Evolutionary conservation across 2,113 vertebrate species (phyloP).

Genomic region (Forbesichthys papilliferus): DNA sequence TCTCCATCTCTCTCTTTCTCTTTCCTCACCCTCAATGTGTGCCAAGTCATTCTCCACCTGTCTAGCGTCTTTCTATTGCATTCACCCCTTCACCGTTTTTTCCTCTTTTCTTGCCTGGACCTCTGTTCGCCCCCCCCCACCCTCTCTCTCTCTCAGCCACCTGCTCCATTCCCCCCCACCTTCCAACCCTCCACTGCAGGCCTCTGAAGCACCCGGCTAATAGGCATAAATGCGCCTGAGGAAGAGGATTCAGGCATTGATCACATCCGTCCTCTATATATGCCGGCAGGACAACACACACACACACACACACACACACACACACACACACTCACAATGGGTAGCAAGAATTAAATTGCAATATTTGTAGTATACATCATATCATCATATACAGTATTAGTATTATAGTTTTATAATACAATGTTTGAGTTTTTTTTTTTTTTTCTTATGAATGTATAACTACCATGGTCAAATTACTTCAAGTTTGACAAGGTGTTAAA

Average conservation of each 20-base stretch:
- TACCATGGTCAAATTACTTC: too few species aligned
- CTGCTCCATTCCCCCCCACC: slow-evolving; percentile 5
- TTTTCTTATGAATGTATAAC: too few species aligned
- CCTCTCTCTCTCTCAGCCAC: slow-evolving; percentile 26
- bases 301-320: too few species aligned
- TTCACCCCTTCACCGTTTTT: slow-evolving; percentile 11
- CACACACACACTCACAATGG: too few species aligned
- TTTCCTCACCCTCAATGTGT: slow-evolving; percentile 12
- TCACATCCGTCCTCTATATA: slow-evolving; percentile 53
- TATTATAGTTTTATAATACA: too few species aligned
- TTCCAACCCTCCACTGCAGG: slow-evolving; percentile 31
- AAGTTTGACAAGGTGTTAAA: too few species aligned
- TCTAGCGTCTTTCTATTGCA: slow-evolving; percentile 40
- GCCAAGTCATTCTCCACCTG: neutral
- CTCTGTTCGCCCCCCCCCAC: neutral
- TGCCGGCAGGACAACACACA: neutral
- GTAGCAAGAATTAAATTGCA: too few species aligned
- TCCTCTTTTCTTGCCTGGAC: neutral
- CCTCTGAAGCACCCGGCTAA: slow-evolving; percentile 43
- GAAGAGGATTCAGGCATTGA: slow-evolving; percentile 68
- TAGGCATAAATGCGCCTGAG: slow-evolving; percentile 53
- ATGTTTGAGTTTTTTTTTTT: too few species aligned
- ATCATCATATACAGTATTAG: too few species aligned
- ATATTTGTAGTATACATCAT: too few species aligned
- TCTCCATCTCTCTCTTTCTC: slow-evolving; percentile 49